Evolutionary conservation across 2,888 invertebrate species (phyloP).

Genomic region (Dione vanillae): DNA sequence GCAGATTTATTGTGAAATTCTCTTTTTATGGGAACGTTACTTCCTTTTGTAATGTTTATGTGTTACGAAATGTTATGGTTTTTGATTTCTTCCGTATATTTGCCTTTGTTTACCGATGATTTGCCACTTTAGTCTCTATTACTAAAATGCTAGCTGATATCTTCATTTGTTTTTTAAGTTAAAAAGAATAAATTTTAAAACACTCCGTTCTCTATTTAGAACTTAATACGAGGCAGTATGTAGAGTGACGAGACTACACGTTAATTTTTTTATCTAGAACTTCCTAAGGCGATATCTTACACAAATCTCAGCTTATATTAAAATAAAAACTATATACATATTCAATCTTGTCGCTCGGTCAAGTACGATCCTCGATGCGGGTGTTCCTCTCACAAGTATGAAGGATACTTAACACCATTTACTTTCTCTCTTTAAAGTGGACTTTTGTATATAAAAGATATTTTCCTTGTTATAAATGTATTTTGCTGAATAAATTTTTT

Average conservation of each 20-base stretch:
- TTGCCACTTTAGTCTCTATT: too few species aligned
- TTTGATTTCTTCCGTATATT: background rate
- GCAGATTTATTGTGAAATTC: conserved; percentile 28
- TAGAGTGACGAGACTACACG: background rate
- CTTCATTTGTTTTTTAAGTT: too few species aligned
- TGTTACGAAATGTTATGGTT: background rate
- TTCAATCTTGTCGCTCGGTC: conserved; percentile 10
- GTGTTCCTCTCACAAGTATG: conserved; percentile 8
- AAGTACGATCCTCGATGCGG: conserved; percentile 10
- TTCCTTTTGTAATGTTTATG: conserved; percentile 16
- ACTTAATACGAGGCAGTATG: too few species aligned
- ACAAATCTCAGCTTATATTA: too few species aligned
- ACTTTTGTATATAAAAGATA: conserved; percentile 5
- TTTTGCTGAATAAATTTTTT: background rate
- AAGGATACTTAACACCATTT: background rate
- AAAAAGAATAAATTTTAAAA: too few species aligned
- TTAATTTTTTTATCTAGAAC: background rate
- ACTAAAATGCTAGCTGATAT: too few species aligned
- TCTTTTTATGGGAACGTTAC: conserved; percentile 27
- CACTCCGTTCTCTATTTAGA: background rate
- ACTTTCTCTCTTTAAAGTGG: conserved; percentile 9
- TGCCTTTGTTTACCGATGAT: background rate
- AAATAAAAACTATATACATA: background rate
- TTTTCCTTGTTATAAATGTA: background rate
- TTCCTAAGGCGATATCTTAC: background rate